A percentile compares a stretch with the other conserved stretches of the same genome.
These are phyloP conservation scores for Agrochola lychnidis DNA, from an alignment of 2,888 invertebrate species.

Conservation along the genomic window DNA sequence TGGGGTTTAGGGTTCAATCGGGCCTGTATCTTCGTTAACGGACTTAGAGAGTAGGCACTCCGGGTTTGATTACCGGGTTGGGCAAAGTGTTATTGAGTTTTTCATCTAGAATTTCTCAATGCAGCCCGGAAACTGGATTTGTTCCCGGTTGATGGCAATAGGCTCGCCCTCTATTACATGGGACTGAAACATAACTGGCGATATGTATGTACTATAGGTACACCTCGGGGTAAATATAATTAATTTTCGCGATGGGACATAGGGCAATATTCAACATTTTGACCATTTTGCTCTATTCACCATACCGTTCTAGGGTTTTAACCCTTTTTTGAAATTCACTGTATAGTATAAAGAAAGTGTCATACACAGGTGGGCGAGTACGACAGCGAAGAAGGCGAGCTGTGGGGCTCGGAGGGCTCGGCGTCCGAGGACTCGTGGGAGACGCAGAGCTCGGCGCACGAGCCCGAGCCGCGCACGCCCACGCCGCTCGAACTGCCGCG, in stretches of 20 bases:
- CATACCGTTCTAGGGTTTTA: background rate
- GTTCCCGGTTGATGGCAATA: background rate
- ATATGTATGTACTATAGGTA: background rate
- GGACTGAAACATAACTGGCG: background rate
- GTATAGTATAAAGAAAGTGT: background rate
- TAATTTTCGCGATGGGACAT: no score
- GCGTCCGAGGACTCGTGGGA: conserved; percentile 95
- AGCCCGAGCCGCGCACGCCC: conserved; percentile 75
- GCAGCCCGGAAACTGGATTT: background rate
- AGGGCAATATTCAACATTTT: background rate
- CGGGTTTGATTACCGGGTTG: background rate
- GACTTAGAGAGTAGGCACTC: no score
- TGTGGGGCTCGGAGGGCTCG: conserved; percentile 93
- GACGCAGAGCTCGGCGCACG: conserved; percentile 93
- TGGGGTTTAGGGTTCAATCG: no score
- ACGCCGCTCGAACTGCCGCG: conserved; percentile 53
- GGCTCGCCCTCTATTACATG: background rate
- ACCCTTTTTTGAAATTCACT: background rate
- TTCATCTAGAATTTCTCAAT: background rate
- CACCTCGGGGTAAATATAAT: background rate
- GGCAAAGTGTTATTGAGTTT: background rate
- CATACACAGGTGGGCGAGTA: conserved; percentile 91
- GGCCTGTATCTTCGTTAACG: no score
- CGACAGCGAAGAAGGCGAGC: conserved; percentile 94
- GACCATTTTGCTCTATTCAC: background rate